Conservation (phyloP, 2,888 invertebrate genomes). For the Drosophila ustulata region DNA sequence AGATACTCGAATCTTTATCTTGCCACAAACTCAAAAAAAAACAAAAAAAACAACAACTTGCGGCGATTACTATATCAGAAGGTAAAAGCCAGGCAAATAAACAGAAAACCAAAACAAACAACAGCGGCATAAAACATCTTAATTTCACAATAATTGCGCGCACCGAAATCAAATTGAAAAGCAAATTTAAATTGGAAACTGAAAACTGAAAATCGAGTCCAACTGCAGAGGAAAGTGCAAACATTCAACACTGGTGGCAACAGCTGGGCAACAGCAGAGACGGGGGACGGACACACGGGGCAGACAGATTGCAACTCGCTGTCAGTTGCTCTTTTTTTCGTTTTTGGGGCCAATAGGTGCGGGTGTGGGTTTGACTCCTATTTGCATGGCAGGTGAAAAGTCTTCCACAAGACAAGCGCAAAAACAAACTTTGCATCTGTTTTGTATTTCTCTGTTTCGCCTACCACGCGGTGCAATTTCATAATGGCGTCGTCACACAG, state of each 20-base stretch:
- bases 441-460: constrained; percentile 22
- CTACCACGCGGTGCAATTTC: constrained; percentile 62
- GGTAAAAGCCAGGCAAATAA: constrained; percentile 17
- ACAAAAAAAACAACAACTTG: too few species aligned
- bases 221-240: constrained; percentile 66
- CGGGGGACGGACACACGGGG: constrained; percentile 23
- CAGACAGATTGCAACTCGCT: constrained; percentile 33
- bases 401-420: constrained; percentile 49
- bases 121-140: constrained; percentile 58
- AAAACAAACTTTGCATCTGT: constrained; percentile 74
- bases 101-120: not conserved
- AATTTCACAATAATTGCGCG: constrained; percentile 76
- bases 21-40: not conserved
- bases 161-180: constrained; percentile 48
- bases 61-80: constrained; percentile 29
- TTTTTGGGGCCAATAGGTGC: constrained; percentile 22
- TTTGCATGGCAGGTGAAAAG: constrained; percentile 79
- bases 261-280: constrained; percentile 55
- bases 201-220: constrained; percentile 25
- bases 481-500: constrained; percentile 74
- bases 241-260: constrained; percentile 75
- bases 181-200: constrained; percentile 24
- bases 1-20: constrained; percentile 41
- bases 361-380: constrained; percentile 45
- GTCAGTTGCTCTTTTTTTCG: constrained; percentile 10